phyloP scores from a whole-genome alignment of 1,140 invertebrate genomes.

The Drosophila sechellia region DNA sequence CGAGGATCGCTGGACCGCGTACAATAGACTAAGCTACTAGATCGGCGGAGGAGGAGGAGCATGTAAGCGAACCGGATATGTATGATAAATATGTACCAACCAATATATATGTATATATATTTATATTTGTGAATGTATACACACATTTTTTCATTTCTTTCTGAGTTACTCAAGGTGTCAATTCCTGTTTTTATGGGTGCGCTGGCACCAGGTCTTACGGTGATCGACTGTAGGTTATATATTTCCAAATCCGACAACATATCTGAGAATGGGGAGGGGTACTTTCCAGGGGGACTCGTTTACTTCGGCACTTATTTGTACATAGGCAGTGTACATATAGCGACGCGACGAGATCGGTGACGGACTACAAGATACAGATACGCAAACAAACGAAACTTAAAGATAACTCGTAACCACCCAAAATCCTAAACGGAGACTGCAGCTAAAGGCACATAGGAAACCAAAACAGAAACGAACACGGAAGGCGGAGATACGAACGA shows the following conservation, averaged over 20 bases:
- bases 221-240: slow-evolving; percentile 10
- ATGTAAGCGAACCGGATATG: slow-evolving; percentile 57
- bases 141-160: slow-evolving; percentile 25
- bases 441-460: slow-evolving; percentile 59
- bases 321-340: slow-evolving; percentile 52
- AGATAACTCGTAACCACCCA: slow-evolving; percentile 80
- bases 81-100: slow-evolving; percentile 72
- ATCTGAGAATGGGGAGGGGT: slow-evolving; percentile 37
- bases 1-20: slow-evolving; percentile 4
- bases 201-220: background rate
- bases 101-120: slow-evolving; percentile 64
- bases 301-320: slow-evolving; percentile 39
- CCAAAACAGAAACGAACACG: slow-evolving; percentile 15
- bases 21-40: slow-evolving; percentile 26
- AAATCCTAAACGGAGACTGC: slow-evolving; percentile 81
- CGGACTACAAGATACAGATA: slow-evolving; percentile 57
- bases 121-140: slow-evolving; percentile 63
- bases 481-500: slow-evolving; percentile 16
- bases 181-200: background rate
- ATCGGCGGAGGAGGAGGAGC: slow-evolving; percentile 1
- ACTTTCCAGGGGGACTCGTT: slow-evolving; percentile 4
- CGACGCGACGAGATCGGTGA: slow-evolving; percentile 32
- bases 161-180: slow-evolving; percentile 7
- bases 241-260: slow-evolving; percentile 45
- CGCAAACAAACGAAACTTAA: slow-evolving; percentile 76